A percentile compares a stretch with the other conserved stretches of the same genome.
Conservation (phyloP, 2,888 invertebrate genomes). For the Mesorhabditis spiculigera region DNA sequence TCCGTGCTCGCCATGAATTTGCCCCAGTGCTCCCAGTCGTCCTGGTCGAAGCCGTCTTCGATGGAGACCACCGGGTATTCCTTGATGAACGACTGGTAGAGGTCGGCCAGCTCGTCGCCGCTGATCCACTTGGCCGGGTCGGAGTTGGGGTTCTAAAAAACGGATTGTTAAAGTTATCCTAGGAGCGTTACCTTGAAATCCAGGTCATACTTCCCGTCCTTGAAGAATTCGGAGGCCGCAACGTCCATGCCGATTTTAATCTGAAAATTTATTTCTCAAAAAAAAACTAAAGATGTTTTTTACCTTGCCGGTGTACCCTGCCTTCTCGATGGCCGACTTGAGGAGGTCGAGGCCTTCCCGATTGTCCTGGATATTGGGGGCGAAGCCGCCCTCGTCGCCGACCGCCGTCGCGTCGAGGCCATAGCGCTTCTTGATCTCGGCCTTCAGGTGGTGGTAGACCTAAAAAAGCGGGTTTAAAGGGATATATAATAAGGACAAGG, state of each 20-base stretch:
- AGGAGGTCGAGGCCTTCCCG: constrained; percentile 71
- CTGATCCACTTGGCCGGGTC: constrained; percentile 72
- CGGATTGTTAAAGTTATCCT: constrained; percentile 59
- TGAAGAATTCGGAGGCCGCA: constrained; percentile 92
- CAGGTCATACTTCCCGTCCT: constrained; percentile 76
- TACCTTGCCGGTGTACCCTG: constrained; percentile 87
- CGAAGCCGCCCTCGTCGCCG: constrained; percentile 98
- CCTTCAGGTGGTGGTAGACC: constrained; percentile 86
- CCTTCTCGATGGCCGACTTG: constrained; percentile 66
- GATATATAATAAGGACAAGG: no score
- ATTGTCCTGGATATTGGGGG: constrained; percentile 93
- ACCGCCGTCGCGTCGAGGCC: constrained; percentile 95
- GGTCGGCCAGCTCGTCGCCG: constrained; percentile 76
- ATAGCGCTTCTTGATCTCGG: constrained; percentile 84
- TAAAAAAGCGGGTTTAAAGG: neutral
- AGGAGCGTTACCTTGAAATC: constrained; percentile 72
- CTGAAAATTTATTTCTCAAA: neutral
- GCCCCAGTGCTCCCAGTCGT: constrained; percentile 93
- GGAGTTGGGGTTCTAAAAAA: constrained; percentile 73
- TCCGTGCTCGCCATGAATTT: constrained; percentile 46
- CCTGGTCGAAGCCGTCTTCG: constrained; percentile 99
- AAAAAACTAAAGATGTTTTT: neutral
- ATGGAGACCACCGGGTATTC: constrained; percentile 89
- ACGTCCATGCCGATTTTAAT: no score
- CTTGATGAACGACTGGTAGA: constrained; percentile 85